phyloP scores from a whole-genome alignment of 2,113 vertebrate genomes.

The Rhinichthys klamathensis region DNA sequence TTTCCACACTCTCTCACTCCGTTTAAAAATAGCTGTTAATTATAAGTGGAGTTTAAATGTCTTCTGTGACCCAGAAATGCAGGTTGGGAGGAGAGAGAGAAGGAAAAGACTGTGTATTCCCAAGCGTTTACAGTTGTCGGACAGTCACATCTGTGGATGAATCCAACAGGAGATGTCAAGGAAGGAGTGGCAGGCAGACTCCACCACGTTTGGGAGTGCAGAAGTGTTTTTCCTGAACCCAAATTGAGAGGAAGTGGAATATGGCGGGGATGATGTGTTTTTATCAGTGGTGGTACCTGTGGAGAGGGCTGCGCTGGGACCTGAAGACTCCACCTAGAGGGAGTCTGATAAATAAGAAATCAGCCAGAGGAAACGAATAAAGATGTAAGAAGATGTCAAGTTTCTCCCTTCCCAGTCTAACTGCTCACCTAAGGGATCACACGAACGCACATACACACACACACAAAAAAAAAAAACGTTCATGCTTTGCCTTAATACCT shows the following conservation, averaged over 20 bases:
- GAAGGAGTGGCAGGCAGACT: constrained; percentile 3
- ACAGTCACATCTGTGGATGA: constrained; percentile 30
- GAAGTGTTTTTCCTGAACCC: constrained; percentile 24
- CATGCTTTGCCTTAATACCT: constrained; percentile 23
- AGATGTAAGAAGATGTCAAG: constrained; percentile 67
- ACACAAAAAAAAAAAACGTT: constrained; percentile 12
- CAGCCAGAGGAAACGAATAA: constrained; percentile 74
- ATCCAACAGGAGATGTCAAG: not conserved
- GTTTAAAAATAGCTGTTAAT: constrained; percentile 99
- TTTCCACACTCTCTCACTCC: constrained; percentile 77
- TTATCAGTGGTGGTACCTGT: constrained; percentile 46
- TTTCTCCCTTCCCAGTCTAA: constrained; percentile 22
- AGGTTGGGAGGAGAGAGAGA: constrained; percentile 89
- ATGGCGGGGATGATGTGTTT: constrained; percentile 35
- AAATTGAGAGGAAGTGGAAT: constrained; percentile 72
- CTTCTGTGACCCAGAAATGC: constrained; percentile 99
- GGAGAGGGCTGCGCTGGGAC: constrained; percentile 35
- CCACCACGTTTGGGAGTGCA: not conserved
- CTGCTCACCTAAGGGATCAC: constrained; percentile 51
- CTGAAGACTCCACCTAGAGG: constrained; percentile 48
- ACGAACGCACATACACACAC: not conserved
- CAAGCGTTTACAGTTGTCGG: constrained; percentile 46
- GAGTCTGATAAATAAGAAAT: constrained; percentile 80
- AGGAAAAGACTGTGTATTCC: constrained; percentile 86
- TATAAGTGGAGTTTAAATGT: constrained; percentile 99